Base-by-base conservation (phyloP, 2,113 vertebrate species). In the Arothron firmamentum region DNA sequence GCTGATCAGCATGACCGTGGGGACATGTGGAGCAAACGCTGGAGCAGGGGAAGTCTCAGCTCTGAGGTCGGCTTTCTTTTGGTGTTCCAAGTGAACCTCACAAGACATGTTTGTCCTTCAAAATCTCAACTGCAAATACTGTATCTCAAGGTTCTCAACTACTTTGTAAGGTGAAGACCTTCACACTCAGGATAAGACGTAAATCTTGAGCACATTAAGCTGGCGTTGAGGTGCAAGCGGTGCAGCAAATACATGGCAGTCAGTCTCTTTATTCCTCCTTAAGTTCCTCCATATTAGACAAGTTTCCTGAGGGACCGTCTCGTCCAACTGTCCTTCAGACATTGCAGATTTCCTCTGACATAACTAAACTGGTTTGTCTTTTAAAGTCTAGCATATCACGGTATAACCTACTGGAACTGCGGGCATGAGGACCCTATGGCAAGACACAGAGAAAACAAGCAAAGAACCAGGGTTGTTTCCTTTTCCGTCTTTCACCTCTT, bases 1-100 rank as follows among this genome's bases (percentile, higher is more conserved):
- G 82, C 81, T 90, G 74, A 88, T 87, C 61, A 91, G 79, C 8
- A 74, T 88, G 56, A 91, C 89, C 0, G 90, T 90, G 34, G 89
- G 85, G 17, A 91, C 80, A 41, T 65, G 65, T 13, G 70, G 65
- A 49, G 63, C 41, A 13, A 80, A 66, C 10, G 56, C 57, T 2
- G 68, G 20, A 12, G 52, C 66, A 2, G 59, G 45, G 3, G 81
- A 67, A 16, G 68, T 28, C 12, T 19, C 47, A 5, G 57, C 74
- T 67, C 66, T 83, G 51, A 59, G 66, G 23, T 85, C 38, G 0
- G 64, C 58, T 57, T 68, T 88, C 62, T 58, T 83, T 48, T 72
- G 80, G 13, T 16, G 68, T 62, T 88, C 80, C 53, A 73, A 62
- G 28, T 82, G 68, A 43, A 87, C 65, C 63, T 89, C 78, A 4